Percentiles rank a stretch among this genome's conserved stretches.
These are phyloP conservation scores for Bombus impatiens DNA, from an alignment of 1,140 invertebrate species.

Conservation along the genomic window DNA sequence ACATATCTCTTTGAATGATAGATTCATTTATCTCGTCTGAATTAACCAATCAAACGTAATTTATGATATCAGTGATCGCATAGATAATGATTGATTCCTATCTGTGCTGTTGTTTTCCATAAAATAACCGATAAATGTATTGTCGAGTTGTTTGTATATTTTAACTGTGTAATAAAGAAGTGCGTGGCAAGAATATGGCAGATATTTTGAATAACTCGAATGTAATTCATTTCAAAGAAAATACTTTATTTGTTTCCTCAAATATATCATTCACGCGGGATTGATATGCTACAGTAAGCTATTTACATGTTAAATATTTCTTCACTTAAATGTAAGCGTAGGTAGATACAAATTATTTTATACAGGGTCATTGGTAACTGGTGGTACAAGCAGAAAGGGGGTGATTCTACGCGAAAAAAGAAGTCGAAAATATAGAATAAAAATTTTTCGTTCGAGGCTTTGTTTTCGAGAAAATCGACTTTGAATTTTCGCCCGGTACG, in stretches of 20 bases:
- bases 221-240: background rate
- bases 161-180: background rate
- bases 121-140: slow-evolving; percentile 2
- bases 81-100: background rate
- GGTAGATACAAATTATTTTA: background rate
- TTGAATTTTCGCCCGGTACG: too few species aligned
- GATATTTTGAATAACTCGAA: slow-evolving; percentile 26
- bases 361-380: background rate
- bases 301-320: background rate
- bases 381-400: too few species aligned
- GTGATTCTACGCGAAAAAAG: too few species aligned
- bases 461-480: too few species aligned
- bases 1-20: background rate
- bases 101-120: background rate
- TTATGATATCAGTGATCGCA: background rate
- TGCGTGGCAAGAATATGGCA: slow-evolving; percentile 5
- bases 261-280: background rate
- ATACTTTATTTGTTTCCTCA: background rate
- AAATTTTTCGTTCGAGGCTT: too few species aligned
- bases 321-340: background rate
- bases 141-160: background rate
- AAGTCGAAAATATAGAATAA: too few species aligned
- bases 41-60: slow-evolving; percentile 29
- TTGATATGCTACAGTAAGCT: background rate
- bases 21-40: background rate